These are phyloP conservation scores for Oeneis ivallda DNA, from an alignment of 2,888 invertebrate genomes.

Conservation along the genomic window DNA sequence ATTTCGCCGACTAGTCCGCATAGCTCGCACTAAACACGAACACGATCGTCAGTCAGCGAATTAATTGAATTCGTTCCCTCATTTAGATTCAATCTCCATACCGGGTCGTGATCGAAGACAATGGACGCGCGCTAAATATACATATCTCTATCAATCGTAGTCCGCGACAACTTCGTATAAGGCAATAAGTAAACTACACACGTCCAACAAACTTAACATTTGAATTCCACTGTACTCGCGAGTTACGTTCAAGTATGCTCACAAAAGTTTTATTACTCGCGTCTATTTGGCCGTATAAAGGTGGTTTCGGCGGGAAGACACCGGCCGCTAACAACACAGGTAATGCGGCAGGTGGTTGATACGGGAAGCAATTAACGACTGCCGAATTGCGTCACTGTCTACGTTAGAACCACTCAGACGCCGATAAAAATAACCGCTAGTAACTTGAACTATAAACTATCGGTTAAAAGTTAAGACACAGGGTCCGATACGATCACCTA, in stretches of 20 bases:
- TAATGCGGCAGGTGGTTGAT: constrained; percentile 60
- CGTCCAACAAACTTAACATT: constrained; percentile 69
- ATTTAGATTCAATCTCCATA: constrained; percentile 60
- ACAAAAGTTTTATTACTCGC: constrained; percentile 39
- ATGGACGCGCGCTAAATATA: constrained; percentile 68
- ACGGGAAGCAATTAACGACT: constrained; percentile 50
- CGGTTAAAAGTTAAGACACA: constrained; percentile 13
- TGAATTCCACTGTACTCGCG: constrained; percentile 53
- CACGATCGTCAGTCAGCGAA: constrained; percentile 43
- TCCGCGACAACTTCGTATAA: constrained; percentile 59
- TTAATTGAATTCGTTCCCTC: constrained; percentile 46
- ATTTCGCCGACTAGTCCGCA: constrained; percentile 72
- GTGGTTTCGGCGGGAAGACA: constrained; percentile 66
- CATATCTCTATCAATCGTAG: constrained; percentile 53
- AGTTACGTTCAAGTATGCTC: constrained; percentile 54
- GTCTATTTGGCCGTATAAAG: constrained; percentile 18
- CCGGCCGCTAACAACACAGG: constrained; percentile 51
- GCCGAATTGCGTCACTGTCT: constrained; percentile 50
- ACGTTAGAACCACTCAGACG: constrained; percentile 47
- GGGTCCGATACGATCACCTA: constrained; percentile 51
- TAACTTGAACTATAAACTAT: constrained; percentile 36
- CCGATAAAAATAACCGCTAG: constrained; percentile 49
- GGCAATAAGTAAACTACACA: constrained; percentile 73
- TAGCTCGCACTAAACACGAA: constrained; percentile 53
- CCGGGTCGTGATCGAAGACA: constrained; percentile 59